Percentiles rank a stretch among this genome's conserved stretches.
Evolutionary conservation across 2,113 vertebrate genomes (phyloP).

Genomic region (Carettochelys insculpta): DNA sequence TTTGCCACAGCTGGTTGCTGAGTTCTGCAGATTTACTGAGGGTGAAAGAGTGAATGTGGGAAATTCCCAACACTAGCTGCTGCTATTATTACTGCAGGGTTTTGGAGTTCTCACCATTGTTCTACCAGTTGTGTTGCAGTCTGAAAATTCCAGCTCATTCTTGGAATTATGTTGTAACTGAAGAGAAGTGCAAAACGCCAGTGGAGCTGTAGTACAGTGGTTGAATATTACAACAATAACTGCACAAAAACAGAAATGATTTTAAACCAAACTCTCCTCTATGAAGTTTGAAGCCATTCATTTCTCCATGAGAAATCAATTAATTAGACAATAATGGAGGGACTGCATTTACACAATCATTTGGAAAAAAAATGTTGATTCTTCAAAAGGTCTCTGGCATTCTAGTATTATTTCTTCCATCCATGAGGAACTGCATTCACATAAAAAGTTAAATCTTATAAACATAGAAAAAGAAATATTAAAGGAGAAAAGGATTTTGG

Average conservation of each 20-base stretch:
- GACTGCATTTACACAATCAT: slow-evolving; percentile 55
- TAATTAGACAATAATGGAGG: slow-evolving; percentile 27
- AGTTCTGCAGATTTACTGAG: background rate
- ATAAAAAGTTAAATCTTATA: slow-evolving; percentile 54
- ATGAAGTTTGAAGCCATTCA: slow-evolving; percentile 31
- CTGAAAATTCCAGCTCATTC: slow-evolving; percentile 40
- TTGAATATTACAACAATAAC: slow-evolving; percentile 46
- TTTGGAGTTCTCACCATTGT: slow-evolving; percentile 1
- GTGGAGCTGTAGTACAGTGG: slow-evolving; percentile 14
- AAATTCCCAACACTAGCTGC: background rate
- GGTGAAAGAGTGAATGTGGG: background rate
- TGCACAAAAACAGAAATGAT: slow-evolving; percentile 29
- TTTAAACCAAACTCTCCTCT: slow-evolving; percentile 41
- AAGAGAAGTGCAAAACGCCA: slow-evolving; percentile 47
- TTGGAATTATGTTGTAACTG: slow-evolving; percentile 39
- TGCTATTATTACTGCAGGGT: slow-evolving; percentile 20
- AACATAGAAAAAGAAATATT: slow-evolving; percentile 58
- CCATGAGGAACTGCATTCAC: slow-evolving; percentile 21
- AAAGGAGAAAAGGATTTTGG: slow-evolving; percentile 60
- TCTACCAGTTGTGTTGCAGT: slow-evolving; percentile 10
- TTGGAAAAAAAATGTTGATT: slow-evolving; percentile 50
- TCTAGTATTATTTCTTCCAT: slow-evolving; percentile 52
- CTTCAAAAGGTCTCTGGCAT: slow-evolving; percentile 40
- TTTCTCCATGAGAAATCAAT: slow-evolving; percentile 55
- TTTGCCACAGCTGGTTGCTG: background rate